Conservation (phyloP, 2,888 invertebrate genomes). For the Agrotis ipsilon region DNA sequence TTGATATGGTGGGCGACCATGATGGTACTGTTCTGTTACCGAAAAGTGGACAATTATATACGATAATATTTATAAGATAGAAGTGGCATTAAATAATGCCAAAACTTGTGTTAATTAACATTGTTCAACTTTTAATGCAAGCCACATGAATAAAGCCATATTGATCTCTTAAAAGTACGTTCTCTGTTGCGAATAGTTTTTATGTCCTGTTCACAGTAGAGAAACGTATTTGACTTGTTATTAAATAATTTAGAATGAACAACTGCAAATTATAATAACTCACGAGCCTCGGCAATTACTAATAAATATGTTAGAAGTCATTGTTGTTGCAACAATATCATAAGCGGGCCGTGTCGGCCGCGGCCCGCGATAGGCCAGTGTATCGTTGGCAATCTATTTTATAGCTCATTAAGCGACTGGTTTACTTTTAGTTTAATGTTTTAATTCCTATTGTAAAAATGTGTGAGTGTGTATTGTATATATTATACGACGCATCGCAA, state of each 20-base stretch:
- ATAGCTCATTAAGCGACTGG: slow-evolving; percentile 90
- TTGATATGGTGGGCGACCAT: slow-evolving; percentile 66
- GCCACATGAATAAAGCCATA: slow-evolving; percentile 85
- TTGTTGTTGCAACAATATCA: slow-evolving; percentile 78
- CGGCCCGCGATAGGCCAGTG: slow-evolving; percentile 86
- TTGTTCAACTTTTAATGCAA: slow-evolving; percentile 78
- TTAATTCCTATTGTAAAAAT: slow-evolving; percentile 89
- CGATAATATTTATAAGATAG: slow-evolving; percentile 77
- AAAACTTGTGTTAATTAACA: slow-evolving; percentile 74
- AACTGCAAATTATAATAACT: slow-evolving; percentile 80
- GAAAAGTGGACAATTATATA: slow-evolving; percentile 71
- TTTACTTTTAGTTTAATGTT: slow-evolving; percentile 87
- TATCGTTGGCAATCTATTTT: slow-evolving; percentile 89
- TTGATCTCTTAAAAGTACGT: slow-evolving; percentile 86
- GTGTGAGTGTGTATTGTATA: slow-evolving; percentile 90
- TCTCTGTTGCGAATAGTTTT: slow-evolving; percentile 68
- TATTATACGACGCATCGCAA: slow-evolving; percentile 83
- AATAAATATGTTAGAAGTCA: slow-evolving; percentile 79
- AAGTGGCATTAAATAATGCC: slow-evolving; percentile 78
- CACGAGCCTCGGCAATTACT: slow-evolving; percentile 83
- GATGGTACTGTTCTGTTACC: slow-evolving; percentile 79
- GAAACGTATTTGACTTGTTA: slow-evolving; percentile 81
- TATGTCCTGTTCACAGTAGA: slow-evolving; percentile 66
- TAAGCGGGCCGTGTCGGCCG: slow-evolving; percentile 66
- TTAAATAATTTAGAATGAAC: slow-evolving; percentile 84